phyloP scores from a whole-genome alignment of 2,888 invertebrate genomes.

The Mactromeris polynyma region DNA sequence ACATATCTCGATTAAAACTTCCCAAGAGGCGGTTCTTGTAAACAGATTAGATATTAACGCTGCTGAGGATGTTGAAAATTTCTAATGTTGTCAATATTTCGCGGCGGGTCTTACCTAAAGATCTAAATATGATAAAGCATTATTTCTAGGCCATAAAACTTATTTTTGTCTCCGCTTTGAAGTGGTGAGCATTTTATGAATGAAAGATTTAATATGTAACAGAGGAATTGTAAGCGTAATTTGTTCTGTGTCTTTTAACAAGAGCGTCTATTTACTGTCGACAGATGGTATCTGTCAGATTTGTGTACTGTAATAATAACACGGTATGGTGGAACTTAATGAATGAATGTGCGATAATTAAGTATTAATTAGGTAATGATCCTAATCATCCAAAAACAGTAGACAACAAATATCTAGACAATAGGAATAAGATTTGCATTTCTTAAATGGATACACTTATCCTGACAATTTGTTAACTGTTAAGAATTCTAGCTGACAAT shows the following conservation, averaged over 20 bases:
- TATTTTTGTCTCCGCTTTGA: conserved; percentile 4
- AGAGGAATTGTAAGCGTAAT: neutral
- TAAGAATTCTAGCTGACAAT: neutral
- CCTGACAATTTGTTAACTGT: neutral
- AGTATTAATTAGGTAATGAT: conserved; percentile 1
- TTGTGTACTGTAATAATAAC: neutral
- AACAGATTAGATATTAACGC: neutral
- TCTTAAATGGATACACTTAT: neutral
- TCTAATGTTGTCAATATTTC: neutral
- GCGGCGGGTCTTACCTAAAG: conserved; percentile 4
- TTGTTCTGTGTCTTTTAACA: neutral
- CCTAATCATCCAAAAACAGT: neutral
- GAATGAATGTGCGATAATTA: neutral
- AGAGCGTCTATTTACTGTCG: conserved; percentile 18
- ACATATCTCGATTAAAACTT: neutral
- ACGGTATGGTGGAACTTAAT: neutral
- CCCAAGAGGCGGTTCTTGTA: neutral
- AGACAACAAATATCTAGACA: neutral
- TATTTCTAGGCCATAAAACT: neutral
- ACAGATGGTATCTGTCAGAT: neutral
- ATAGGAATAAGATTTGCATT: neutral
- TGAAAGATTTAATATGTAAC: conserved; percentile 28
- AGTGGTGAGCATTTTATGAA: conserved; percentile 33
- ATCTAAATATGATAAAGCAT: neutral
- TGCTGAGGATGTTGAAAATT: neutral